A percentile compares a stretch with the other conserved stretches of the same genome.
phyloP scores from a whole-genome alignment of 2,113 vertebrate genomes.

The Limanda limanda region DNA sequence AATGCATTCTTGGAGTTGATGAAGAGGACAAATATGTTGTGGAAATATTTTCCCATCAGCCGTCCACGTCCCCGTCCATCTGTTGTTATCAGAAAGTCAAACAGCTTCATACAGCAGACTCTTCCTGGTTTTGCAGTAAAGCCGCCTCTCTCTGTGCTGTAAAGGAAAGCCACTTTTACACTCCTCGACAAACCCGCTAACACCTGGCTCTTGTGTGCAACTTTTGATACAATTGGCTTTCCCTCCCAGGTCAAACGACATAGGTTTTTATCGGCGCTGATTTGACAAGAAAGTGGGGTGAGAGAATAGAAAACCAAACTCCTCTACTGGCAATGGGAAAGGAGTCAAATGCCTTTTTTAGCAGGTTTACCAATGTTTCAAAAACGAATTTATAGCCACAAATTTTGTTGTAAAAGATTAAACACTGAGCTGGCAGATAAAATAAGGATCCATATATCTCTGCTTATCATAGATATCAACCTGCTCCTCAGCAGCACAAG shows the following conservation, averaged over 20 bases:
- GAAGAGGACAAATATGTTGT: conserved; percentile 32
- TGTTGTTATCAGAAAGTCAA: conserved; percentile 42
- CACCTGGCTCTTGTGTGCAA: too few relatives aligned
- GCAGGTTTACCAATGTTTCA: too few relatives aligned
- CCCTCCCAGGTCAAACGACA: too few relatives aligned
- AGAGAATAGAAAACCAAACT: too few relatives aligned
- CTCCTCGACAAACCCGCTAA: too few relatives aligned
- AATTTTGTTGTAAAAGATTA: too few relatives aligned
- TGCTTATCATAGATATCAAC: background rate
- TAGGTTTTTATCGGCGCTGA: too few relatives aligned
- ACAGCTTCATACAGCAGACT: conserved; percentile 10
- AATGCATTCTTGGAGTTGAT: conserved; percentile 16
- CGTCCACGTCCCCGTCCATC: conserved; percentile 36
- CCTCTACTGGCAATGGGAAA: too few relatives aligned
- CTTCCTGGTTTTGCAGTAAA: background rate
- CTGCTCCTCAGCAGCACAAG: background rate
- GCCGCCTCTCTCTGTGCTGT: background rate
- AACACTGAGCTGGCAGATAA: background rate
- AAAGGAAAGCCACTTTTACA: background rate
- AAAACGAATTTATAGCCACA: too few relatives aligned
- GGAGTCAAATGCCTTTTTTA: too few relatives aligned
- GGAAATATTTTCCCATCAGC: conserved; percentile 36
- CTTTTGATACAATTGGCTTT: too few relatives aligned
- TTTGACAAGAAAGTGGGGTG: too few relatives aligned
- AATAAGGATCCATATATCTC: background rate